Evolutionary conservation across 2,113 vertebrate genomes (phyloP).

Genomic region (Python bivittatus): DNA sequence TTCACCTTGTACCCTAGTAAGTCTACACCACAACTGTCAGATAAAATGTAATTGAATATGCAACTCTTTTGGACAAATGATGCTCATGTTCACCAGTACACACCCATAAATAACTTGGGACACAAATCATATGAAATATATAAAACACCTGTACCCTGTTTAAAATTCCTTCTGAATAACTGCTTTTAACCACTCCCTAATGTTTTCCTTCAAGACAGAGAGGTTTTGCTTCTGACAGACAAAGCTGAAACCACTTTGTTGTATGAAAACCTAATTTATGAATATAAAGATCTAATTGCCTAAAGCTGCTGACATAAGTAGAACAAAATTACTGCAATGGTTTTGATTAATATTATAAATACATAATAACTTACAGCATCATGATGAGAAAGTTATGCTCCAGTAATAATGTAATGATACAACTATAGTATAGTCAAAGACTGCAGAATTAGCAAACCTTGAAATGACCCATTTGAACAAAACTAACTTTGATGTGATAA

Average conservation of each 20-base stretch:
- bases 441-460: background rate
- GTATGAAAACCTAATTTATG: conserved; percentile 53
- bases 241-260: background rate
- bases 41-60: background rate
- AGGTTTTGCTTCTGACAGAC: background rate
- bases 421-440: background rate
- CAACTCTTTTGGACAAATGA: background rate
- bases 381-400: conserved; percentile 35
- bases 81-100: background rate
- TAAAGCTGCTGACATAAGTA: conserved; percentile 50
- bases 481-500: background rate
- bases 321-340: conserved; percentile 30
- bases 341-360: conserved; percentile 52
- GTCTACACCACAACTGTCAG: background rate
- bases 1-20: background rate
- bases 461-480: background rate
- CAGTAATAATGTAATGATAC: conserved; percentile 49
- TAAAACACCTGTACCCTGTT: background rate
- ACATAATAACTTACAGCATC: background rate
- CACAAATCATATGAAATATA: conserved; percentile 17
- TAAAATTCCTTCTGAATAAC: conserved; percentile 28
- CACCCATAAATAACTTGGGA: background rate
- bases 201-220: background rate
- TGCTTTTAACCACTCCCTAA: background rate
- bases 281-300: conserved; percentile 17